Percentiles rank a stretch among this genome's conserved stretches.
phyloP scores from a whole-genome alignment of 2,797 vertebrate species.

The Acrossocheilus fasciatus region DNA sequence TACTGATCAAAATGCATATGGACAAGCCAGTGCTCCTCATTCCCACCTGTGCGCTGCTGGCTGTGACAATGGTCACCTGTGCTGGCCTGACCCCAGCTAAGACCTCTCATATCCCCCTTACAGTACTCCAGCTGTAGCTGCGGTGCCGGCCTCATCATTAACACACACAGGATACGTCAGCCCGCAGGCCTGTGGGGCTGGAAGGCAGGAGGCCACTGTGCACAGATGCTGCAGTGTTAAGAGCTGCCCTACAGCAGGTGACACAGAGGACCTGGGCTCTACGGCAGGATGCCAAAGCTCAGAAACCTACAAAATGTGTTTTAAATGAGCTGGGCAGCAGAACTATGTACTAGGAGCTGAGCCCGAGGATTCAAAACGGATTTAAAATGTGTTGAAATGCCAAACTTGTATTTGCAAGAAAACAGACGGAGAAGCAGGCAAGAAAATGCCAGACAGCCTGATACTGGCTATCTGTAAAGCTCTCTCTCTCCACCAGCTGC shows the following conservation, averaged over 20 bases:
- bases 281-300: slow-evolving; percentile 30
- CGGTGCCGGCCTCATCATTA: slow-evolving; percentile 65
- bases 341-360: slow-evolving; percentile 1
- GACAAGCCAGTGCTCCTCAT: slow-evolving; percentile 42
- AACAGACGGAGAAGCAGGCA: slow-evolving; percentile 8
- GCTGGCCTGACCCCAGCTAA: slow-evolving; percentile 53
- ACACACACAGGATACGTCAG: slow-evolving; percentile 60
- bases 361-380: slow-evolving; percentile 11
- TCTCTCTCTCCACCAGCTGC: slow-evolving; percentile 21
- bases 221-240: slow-evolving; percentile 59
- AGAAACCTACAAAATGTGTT: slow-evolving; percentile 34
- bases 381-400: slow-evolving; percentile 26
- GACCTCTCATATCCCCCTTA: slow-evolving; percentile 52
- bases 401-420: slow-evolving; percentile 4
- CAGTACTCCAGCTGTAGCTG: slow-evolving; percentile 60
- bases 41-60: slow-evolving; percentile 23
- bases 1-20: slow-evolving; percentile 20
- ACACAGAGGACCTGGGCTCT: not conserved
- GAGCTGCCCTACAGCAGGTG: slow-evolving; percentile 41
- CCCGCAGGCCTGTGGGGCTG: slow-evolving; percentile 42
- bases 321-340: slow-evolving; percentile 33
- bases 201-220: slow-evolving; percentile 41
- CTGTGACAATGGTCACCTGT: slow-evolving; percentile 42
- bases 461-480: slow-evolving; percentile 18
- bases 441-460: slow-evolving; percentile 23